These are phyloP conservation scores for Sylvia borin DNA, from an alignment of 2,797 vertebrate genomes.

Conservation along the genomic window DNA sequence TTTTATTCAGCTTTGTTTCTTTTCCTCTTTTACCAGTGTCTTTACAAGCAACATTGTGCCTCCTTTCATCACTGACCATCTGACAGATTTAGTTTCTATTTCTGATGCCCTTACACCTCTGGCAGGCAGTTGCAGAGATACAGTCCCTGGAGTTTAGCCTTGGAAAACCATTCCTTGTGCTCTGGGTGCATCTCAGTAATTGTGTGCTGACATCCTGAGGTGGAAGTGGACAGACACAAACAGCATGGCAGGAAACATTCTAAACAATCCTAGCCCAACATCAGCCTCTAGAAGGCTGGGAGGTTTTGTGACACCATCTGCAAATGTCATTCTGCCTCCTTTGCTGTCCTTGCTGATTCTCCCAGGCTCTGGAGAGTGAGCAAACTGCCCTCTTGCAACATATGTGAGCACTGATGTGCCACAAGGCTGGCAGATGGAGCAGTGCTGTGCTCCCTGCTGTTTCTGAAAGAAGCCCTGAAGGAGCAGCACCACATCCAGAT, in stretches of 20 bases:
- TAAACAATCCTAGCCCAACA: neutral
- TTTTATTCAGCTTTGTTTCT: neutral
- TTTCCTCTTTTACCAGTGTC: neutral
- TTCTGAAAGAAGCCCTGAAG: conserved; percentile 19
- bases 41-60: neutral
- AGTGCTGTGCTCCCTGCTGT: neutral
- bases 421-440: conserved; percentile 23
- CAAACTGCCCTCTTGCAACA: neutral
- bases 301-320: neutral
- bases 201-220: neutral
- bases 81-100: neutral
- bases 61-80: neutral
- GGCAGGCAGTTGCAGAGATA: neutral
- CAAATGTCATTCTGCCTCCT: neutral
- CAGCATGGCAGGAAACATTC: neutral
- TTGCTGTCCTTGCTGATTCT: conserved; percentile 17
- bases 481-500: conserved; percentile 13
- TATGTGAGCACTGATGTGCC: neutral
- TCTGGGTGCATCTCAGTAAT: neutral
- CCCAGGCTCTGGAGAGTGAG: neutral
- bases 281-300: neutral
- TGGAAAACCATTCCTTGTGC: neutral
- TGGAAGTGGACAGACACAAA: neutral
- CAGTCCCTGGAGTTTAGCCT: neutral
- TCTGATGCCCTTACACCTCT: neutral